Conservation (phyloP, 2,797 vertebrate genomes). For the Chelonia mydas region DNA sequence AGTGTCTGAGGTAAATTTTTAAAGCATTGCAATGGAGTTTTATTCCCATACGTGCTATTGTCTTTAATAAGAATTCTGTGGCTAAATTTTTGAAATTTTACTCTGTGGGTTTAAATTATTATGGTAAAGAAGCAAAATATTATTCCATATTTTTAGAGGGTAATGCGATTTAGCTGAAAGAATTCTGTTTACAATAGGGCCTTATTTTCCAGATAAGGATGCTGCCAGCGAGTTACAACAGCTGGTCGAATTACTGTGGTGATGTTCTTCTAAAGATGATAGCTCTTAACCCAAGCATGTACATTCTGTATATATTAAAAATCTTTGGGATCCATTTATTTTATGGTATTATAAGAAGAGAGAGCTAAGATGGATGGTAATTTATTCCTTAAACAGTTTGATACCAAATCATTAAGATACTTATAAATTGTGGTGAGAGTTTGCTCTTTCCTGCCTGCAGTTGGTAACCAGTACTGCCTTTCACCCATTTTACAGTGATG, state of each 20-base stretch:
- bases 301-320: not conserved
- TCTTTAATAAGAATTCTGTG: not conserved
- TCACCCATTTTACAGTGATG: not conserved
- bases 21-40: conserved; percentile 14
- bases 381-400: not conserved
- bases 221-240: not conserved
- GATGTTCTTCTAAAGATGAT: not conserved
- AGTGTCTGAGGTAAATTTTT: conserved; percentile 1
- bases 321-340: not conserved
- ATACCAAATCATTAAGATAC: not conserved
- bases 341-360: not conserved
- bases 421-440: not conserved
- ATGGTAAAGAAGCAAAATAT: not conserved
- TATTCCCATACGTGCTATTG: not conserved
- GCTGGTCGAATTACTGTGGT: not conserved
- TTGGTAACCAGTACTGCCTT: not conserved
- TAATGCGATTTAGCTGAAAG: not conserved
- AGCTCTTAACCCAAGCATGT: not conserved
- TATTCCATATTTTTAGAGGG: not conserved
- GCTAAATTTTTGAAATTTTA: not conserved
- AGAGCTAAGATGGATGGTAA: not conserved
- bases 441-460: not conserved
- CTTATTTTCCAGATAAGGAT: accelerated
- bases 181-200: not conserved
- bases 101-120: conserved; percentile 14